Base-by-base conservation (phyloP, 1,140 invertebrate species). In the Himalopsyche phryganea region DNA sequence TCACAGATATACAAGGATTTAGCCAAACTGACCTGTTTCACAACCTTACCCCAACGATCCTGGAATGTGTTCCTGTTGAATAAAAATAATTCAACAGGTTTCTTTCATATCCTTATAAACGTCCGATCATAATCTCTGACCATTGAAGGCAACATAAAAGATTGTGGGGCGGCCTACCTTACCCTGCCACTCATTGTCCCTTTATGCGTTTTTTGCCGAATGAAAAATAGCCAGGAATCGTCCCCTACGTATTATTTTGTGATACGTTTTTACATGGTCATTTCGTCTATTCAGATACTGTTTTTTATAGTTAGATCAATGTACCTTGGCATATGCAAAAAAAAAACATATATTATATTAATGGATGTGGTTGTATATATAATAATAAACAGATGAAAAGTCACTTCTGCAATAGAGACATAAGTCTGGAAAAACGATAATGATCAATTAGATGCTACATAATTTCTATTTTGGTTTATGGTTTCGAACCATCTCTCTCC, bases 51-150 rank as follows among this genome's bases (percentile, higher is more conserved):
- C 9, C 3, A 28, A 28, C 3, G 3, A 40, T 5, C 38, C 38
- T 15, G 11, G n/a, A 15, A 40, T n/a, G 38, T 13, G 38, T 40
- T 40, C 15, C 38, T 13, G n/a, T n/a, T 40, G 38, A 40, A 40
- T 13, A 40, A 40, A 11, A n/a, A 9, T 23, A 28, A 56, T 56
- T 49, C 47, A 32, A 36, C 55, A 58, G 55, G 55, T 58, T 50
- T 48, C n/a, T 28, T 28, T 28, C 23, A 28, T 28, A 28, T 45
- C 42, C 42, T 35, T 45, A 54, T 54, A 50, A 44, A 42, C 5
- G 36, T 15, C 42, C 40, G 55, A 58, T 58, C 46, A 58, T 48
- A 58, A 58, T 58, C 55, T 58, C 41, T 58, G 23, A 56, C 53
- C 53, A 48, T 56, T 48, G 53, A 56, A 48, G 13, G 33, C 17